Conservation (phyloP, 2,888 invertebrate species). For the Glaucopsyche alexis region DNA sequence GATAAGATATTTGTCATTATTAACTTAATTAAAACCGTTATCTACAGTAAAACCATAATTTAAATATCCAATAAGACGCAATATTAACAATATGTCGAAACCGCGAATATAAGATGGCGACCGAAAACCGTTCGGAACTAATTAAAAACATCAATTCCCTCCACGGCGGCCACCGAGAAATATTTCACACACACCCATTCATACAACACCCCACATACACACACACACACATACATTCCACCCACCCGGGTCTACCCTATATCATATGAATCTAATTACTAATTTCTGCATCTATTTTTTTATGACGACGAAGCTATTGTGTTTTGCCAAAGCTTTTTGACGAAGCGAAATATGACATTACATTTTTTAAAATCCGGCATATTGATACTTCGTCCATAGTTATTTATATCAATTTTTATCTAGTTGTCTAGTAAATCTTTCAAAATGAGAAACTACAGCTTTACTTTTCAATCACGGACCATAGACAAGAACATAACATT, state of each 20-base stretch:
- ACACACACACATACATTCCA: conserved; percentile 51
- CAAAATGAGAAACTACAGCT: background rate
- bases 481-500: background rate
- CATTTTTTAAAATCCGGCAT: background rate
- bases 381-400: background rate
- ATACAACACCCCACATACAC: conserved; percentile 46
- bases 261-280: conserved; percentile 17
- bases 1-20: background rate
- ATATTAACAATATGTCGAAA: conserved; percentile 51
- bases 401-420: background rate
- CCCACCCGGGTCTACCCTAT: conserved; percentile 39
- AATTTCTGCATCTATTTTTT: conserved; percentile 13
- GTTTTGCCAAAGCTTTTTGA: background rate
- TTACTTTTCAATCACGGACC: background rate
- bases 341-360: background rate
- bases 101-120: conserved; percentile 57
- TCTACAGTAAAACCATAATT: conserved; percentile 29
- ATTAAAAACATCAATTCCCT: conserved; percentile 79
- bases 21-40: background rate
- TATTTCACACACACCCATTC: conserved; percentile 72
- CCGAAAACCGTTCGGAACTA: conserved; percentile 77
- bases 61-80: conserved; percentile 19
- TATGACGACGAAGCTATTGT: background rate
- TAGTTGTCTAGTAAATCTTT: background rate
- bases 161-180: conserved; percentile 66